Evolutionary conservation across 2,888 invertebrate genomes (phyloP).

Genomic region (Sminthurides aquaticus): DNA sequence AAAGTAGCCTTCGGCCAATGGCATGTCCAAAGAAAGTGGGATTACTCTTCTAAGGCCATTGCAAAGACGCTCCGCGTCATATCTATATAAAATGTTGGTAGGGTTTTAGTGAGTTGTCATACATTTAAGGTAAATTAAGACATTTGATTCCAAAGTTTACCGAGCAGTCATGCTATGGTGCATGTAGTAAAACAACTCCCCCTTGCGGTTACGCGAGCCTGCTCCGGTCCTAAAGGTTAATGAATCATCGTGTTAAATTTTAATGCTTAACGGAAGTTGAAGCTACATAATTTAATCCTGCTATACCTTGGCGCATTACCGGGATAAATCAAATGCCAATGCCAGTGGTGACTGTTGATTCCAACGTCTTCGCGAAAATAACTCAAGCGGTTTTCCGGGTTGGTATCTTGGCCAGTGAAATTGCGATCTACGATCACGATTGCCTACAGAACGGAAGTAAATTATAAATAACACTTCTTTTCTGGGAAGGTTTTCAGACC

Average conservation of each 20-base stretch:
- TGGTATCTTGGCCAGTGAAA: slow-evolving; percentile 65
- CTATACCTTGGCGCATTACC: slow-evolving; percentile 53
- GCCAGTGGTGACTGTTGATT: slow-evolving; percentile 82
- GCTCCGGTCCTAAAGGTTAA: slow-evolving; percentile 52
- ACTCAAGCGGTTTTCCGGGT: slow-evolving; percentile 66
- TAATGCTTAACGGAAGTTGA: too few species aligned
- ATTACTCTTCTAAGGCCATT: slow-evolving; percentile 61
- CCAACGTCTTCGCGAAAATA: slow-evolving; percentile 48
- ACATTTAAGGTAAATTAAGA: too few species aligned
- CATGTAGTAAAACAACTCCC: slow-evolving; percentile 74
- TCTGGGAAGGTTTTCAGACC: too few species aligned
- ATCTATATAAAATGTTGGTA: slow-evolving; percentile 48
- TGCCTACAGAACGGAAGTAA: slow-evolving; percentile 31
- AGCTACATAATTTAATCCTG: too few species aligned
- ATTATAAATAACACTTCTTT: background rate
- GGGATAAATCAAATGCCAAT: slow-evolving; percentile 84
- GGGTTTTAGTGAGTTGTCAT: background rate
- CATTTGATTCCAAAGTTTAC: slow-evolving; percentile 2
- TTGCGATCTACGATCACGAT: slow-evolving; percentile 46
- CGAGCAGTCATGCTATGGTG: slow-evolving; percentile 50
- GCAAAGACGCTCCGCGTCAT: slow-evolving; percentile 67
- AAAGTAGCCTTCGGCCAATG: slow-evolving; percentile 72
- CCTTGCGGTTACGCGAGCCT: slow-evolving; percentile 67
- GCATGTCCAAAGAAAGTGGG: slow-evolving; percentile 59
- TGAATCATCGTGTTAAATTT: too few species aligned